These are phyloP conservation scores for Danio tinwini DNA, from an alignment of 2,797 vertebrate species.

Conservation along the genomic window DNA sequence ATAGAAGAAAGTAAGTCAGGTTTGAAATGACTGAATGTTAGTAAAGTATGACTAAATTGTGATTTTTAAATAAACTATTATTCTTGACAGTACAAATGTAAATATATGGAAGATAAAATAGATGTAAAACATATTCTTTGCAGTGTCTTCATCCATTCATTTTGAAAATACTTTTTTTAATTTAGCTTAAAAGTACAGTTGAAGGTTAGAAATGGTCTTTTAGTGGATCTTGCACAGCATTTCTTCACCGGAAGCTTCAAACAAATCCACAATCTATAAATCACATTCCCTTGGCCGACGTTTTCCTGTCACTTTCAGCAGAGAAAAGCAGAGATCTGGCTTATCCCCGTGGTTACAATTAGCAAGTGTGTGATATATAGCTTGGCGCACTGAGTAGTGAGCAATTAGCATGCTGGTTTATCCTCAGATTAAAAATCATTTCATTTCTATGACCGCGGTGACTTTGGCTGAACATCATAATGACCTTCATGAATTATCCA, in stretches of 20 bases:
- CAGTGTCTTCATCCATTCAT: background rate
- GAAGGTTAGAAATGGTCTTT: conserved; percentile 1
- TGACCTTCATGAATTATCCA: conserved; percentile 32
- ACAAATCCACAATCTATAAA: conserved; percentile 45
- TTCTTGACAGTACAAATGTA: background rate
- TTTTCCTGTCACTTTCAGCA: conserved; percentile 48
- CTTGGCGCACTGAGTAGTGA: conserved; percentile 36
- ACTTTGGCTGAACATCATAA: conserved; percentile 41
- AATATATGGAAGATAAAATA: background rate
- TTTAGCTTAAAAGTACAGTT: conserved; percentile 18
- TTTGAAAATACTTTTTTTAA: background rate
- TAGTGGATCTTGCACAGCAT: conserved; percentile 23
- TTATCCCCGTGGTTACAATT: conserved; percentile 55
- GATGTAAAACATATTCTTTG: background rate
- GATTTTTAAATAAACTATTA: background rate
- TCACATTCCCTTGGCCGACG: conserved; percentile 44
- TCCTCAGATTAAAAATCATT: conserved; percentile 49
- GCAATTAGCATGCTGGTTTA: conserved; percentile 42
- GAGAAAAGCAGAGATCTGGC: conserved; percentile 32
- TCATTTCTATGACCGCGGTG: conserved; percentile 36
- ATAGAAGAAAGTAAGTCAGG: background rate
- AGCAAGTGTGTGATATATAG: conserved; percentile 52
- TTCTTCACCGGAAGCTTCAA: conserved; percentile 39
- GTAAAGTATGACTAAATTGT: background rate
- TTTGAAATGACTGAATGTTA: background rate